Base-by-base conservation (phyloP, 2,797 vertebrate species). In the Novumbra hubbsi region DNA sequence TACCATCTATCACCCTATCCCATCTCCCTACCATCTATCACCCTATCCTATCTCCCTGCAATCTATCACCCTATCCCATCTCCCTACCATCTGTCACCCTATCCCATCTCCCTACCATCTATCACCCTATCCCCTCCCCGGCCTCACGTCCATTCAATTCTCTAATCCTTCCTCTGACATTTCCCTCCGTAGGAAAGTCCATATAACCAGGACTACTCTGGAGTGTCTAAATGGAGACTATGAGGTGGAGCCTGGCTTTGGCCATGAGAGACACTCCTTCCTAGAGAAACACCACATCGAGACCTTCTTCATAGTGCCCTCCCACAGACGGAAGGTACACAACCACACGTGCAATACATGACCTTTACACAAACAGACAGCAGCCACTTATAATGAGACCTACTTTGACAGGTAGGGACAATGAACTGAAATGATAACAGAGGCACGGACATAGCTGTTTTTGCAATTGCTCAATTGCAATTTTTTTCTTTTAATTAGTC, bases 161-260 rank as follows among this genome's bases (percentile, higher is more conserved):
- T 9, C n/a, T 2, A 17, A 0, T 11, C n/a, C 21, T 7, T 28
- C 52, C 70, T 69, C 75, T 62, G 70, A 68, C 73, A 76, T 67
- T 76, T 70, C 78, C 76, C 74, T 68, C 73, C 80, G 1, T 88
- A 99, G 98, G 80, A 99, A 98, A 90, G 97, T 99, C 83, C 97
- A 99, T 86, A 96, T 99, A 90, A 99, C 97, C 19, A 94, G 93
- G 90, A 95, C 96, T 68, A 98, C 98, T 32, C 92, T 99, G 85
- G 95, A 98, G 72, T 98, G 97, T 91, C 85, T 99, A 85, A 98
- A 99, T 2, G 98, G 97, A 49, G 98, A 98, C 93, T 99, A 98
- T 0, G 98, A 99, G 91, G 98, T 99, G 81, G 98, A 99, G 80
- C 96, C 96, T 0, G 97, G 98, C 55, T 90, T 94, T 2, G 98